phyloP scores from a whole-genome alignment of 2,888 invertebrate species.

The Microplitis manilae region DNA sequence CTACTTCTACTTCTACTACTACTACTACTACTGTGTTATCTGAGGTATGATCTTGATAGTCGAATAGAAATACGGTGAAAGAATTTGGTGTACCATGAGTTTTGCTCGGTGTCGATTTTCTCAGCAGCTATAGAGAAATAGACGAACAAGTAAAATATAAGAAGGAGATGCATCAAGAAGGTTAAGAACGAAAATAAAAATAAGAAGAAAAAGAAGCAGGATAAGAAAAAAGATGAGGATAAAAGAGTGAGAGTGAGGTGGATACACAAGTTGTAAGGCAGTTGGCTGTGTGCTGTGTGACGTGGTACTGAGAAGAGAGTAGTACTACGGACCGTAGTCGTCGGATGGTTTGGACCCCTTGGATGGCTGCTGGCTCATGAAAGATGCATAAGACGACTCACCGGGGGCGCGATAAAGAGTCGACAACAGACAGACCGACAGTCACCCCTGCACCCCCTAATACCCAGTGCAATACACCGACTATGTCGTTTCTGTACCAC shows the following conservation, averaged over 20 bases:
- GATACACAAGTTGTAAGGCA: constrained; percentile 37
- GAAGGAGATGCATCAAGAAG: constrained; percentile 7
- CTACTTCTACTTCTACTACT: neutral
- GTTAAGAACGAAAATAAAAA: neutral
- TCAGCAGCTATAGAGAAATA: constrained; percentile 16
- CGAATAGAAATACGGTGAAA: constrained; percentile 25
- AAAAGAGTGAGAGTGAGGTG: constrained; percentile 30
- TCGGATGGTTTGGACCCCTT: constrained; percentile 68
- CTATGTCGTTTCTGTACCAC: constrained; percentile 44
- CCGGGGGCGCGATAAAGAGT: constrained; percentile 72
- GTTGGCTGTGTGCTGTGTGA: constrained; percentile 41
- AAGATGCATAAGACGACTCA: constrained; percentile 73
- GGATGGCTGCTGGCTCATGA: constrained; percentile 69
- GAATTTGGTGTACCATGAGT: constrained; percentile 36
- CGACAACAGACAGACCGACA: constrained; percentile 72
- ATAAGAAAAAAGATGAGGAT: constrained; percentile 19
- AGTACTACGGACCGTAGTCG: constrained; percentile 51
- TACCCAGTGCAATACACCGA: constrained; percentile 69
- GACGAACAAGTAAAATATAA: constrained; percentile 12
- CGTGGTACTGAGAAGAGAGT: constrained; percentile 49
- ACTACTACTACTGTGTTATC: constrained; percentile 19
- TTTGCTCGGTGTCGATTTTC: constrained; percentile 41
- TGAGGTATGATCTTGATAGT: constrained; percentile 27
- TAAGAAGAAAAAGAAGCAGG: neutral
- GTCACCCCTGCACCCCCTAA: constrained; percentile 68